These are phyloP conservation scores for Synergus japonicus DNA, from an alignment of 2,888 invertebrate species.

Conservation along the genomic window DNA sequence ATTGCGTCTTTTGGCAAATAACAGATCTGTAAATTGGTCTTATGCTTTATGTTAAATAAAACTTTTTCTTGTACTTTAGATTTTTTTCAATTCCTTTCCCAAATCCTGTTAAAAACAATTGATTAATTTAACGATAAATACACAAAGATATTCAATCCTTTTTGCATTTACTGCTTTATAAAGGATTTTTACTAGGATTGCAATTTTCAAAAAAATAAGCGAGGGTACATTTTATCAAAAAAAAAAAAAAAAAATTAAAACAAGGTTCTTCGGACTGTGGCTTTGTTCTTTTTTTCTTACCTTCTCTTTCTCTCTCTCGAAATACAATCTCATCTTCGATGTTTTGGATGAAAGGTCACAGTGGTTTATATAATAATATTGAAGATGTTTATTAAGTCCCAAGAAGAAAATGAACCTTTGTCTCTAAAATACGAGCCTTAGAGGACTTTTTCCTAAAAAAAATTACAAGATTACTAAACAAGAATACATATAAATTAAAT, in stretches of 20 bases:
- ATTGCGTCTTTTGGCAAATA: conserved; percentile 30
- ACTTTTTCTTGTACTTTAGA: conserved; percentile 66
- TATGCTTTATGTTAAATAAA: conserved; percentile 73
- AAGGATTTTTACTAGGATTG: not conserved
- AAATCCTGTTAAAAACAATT: conserved; percentile 31
- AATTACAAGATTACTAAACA: not conserved
- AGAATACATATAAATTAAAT: conserved; percentile 29
- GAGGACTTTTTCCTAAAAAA: not conserved
- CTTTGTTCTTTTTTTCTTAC: not conserved
- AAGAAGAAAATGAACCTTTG: not conserved
- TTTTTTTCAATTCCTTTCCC: conserved; percentile 68
- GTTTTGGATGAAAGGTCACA: conserved; percentile 27
- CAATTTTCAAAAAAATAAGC: not conserved
- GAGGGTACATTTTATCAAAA: not conserved
- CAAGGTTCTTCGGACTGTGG: conserved; percentile 7
- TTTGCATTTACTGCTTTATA: not conserved
- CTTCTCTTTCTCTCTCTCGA: not conserved
- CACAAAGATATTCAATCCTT: not conserved
- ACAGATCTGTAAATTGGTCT: conserved; percentile 58
- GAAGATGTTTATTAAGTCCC: not conserved
- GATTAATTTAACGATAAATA: not conserved
- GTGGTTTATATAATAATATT: conserved; percentile 5
- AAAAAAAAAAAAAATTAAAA: not conserved
- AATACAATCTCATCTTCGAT: conserved; percentile 18
- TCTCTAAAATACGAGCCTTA: not conserved